These are phyloP conservation scores for Lates japonicus DNA, from an alignment of 2,797 vertebrate genomes.

Conservation along the genomic window DNA sequence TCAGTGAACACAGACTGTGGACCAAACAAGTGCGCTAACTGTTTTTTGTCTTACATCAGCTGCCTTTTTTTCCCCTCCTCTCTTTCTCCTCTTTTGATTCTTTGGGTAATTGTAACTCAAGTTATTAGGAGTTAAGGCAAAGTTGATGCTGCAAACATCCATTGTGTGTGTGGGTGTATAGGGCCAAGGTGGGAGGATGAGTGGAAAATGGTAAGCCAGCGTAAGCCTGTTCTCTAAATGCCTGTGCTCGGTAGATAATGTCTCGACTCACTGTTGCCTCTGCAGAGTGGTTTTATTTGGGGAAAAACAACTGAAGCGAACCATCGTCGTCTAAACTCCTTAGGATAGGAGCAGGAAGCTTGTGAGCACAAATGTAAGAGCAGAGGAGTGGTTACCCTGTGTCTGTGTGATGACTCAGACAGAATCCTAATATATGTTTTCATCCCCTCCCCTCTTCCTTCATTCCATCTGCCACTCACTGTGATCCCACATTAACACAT, in stretches of 20 bases:
- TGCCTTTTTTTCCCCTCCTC: neutral
- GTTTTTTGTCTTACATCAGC: neutral
- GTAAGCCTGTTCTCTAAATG: neutral
- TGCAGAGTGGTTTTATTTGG: constrained; percentile 2
- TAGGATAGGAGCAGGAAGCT: neutral
- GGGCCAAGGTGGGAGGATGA: neutral
- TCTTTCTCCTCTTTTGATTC: neutral
- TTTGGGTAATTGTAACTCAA: neutral
- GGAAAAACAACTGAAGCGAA: constrained; percentile 3
- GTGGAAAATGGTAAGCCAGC: too few relatives aligned
- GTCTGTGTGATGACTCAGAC: constrained; percentile 20
- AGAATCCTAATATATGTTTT: constrained; percentile 38
- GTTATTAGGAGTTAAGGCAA: constrained; percentile 11
- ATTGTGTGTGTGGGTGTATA: neutral
- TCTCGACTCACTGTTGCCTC: constrained; percentile 16
- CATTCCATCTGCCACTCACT: constrained; percentile 31
- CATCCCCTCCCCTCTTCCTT: neutral
- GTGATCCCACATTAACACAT: constrained; percentile 60
- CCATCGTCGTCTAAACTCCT: neutral
- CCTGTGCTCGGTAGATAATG: neutral
- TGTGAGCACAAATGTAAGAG: neutral
- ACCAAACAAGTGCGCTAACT: neutral
- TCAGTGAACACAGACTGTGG: constrained; percentile 3
- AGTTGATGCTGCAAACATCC: constrained; percentile 7
- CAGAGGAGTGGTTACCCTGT: neutral